phyloP scores from a whole-genome alignment of 2,113 vertebrate species.

The Ochotona princeps region DNA sequence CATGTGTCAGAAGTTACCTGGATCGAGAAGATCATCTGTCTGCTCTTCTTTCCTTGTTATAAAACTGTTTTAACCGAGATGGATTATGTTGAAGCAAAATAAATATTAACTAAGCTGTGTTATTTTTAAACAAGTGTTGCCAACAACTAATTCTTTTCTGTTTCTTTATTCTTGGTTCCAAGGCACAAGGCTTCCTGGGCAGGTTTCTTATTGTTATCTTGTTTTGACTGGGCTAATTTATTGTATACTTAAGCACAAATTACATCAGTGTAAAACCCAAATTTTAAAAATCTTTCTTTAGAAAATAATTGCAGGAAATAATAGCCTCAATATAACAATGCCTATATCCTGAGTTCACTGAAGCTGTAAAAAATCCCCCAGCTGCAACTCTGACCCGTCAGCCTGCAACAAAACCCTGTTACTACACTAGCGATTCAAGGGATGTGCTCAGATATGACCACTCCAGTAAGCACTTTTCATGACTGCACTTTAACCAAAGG shows the following conservation, averaged over 20 bases:
- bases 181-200: slow-evolving; percentile 45
- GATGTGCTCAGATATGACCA: neutral
- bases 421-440: neutral
- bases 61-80: slow-evolving; percentile 35
- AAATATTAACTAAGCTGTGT: neutral
- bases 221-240: slow-evolving; percentile 45
- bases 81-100: slow-evolving; percentile 1
- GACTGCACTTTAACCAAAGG: slow-evolving; percentile 27
- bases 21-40: neutral
- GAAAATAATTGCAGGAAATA: slow-evolving; percentile 66
- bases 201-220: slow-evolving; percentile 44
- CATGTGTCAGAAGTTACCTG: slow-evolving; percentile 14
- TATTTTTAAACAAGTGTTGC: slow-evolving; percentile 41
- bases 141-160: slow-evolving; percentile 26
- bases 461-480: slow-evolving; percentile 20
- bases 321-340: slow-evolving; percentile 34
- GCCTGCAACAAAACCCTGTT: neutral
- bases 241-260: neutral
- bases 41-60: neutral
- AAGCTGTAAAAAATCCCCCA: slow-evolving; percentile 21
- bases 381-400: neutral
- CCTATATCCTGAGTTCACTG: slow-evolving; percentile 26
- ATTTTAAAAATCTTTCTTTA: slow-evolving; percentile 56
- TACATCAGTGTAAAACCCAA: slow-evolving; percentile 31
- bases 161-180: slow-evolving; percentile 50